phyloP scores from a whole-genome alignment of 2,888 invertebrate genomes.

The Oasisia sp. region DNA sequence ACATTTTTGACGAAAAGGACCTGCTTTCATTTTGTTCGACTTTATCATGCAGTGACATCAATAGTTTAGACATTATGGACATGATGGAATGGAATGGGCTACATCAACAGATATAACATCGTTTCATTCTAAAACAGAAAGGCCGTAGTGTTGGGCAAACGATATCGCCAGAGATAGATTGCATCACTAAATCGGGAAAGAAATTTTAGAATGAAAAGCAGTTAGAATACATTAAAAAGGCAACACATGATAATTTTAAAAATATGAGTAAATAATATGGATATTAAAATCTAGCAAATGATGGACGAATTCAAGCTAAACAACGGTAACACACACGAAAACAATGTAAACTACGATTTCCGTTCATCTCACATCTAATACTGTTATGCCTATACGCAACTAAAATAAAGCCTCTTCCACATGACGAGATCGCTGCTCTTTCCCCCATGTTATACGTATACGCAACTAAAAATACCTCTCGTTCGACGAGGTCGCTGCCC shows the following conservation, averaged over 20 bases:
- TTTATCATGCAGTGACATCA: too few species aligned
- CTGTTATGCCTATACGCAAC: neutral
- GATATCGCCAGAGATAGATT: too few species aligned
- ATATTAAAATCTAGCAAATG: neutral
- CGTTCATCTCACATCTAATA: neutral
- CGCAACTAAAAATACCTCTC: neutral
- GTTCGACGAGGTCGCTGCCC: neutral
- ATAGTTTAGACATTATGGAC: too few species aligned
- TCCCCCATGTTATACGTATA: neutral
- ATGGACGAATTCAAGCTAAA: neutral
- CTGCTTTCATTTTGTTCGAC: too few species aligned
- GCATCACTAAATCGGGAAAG: neutral
- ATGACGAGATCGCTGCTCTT: neutral
- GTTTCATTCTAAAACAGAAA: too few species aligned
- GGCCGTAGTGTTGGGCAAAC: too few species aligned
- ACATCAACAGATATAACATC: too few species aligned
- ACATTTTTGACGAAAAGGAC: too few species aligned
- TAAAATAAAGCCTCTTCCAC: neutral
- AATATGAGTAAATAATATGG: neutral
- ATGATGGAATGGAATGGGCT: too few species aligned
- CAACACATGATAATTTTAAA: neutral
- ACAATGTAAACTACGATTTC: neutral
- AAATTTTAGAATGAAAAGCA: neutral
- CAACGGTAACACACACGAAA: neutral
- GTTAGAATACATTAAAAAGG: neutral